Evolutionary conservation across 2,113 vertebrate genomes (phyloP).

Genomic region (Elachura formosa): DNA sequence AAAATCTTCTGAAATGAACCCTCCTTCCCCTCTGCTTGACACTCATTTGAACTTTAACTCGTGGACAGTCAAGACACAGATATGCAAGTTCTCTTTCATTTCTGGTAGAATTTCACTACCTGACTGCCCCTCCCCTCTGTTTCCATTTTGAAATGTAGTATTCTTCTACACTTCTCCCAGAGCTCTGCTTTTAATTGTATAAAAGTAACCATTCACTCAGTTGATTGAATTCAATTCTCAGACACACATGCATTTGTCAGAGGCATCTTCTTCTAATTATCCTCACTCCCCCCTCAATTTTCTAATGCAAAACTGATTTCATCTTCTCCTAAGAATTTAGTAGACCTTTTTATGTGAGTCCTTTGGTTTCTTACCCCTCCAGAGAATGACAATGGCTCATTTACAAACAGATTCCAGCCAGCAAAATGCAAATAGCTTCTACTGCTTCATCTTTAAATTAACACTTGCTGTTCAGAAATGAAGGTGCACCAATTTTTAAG

Average conservation of each 20-base stretch:
- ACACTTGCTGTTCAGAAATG: neutral
- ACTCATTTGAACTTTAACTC: neutral
- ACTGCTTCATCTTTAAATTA: neutral
- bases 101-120: neutral
- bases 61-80: neutral
- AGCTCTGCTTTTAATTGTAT: neutral
- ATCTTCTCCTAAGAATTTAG: neutral
- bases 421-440: neutral
- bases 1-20: neutral
- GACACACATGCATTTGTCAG: neutral
- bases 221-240: neutral
- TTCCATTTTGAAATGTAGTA: neutral
- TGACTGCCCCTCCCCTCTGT: neutral
- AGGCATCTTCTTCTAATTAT: neutral
- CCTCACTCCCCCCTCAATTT: neutral
- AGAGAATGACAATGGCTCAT: neutral
- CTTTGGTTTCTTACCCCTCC: neutral
- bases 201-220: neutral
- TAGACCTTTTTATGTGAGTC: neutral
- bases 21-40: neutral
- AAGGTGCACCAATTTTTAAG: neutral
- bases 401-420: neutral
- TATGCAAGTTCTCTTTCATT: accelerated
- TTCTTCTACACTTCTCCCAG: neutral
- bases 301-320: neutral